Base-by-base conservation (phyloP, 2,797 vertebrate genomes). In the Spea hammondii region DNA sequence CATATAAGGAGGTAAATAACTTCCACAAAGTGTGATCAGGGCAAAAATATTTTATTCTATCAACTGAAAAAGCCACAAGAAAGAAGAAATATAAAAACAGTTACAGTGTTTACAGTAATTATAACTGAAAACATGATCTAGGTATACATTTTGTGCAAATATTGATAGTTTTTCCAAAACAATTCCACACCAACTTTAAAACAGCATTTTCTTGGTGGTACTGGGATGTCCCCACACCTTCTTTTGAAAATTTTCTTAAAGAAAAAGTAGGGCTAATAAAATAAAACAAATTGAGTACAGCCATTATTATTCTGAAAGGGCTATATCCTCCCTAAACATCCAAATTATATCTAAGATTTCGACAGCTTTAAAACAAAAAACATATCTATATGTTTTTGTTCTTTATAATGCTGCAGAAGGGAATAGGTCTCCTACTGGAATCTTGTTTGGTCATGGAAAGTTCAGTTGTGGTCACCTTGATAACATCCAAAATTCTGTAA, bases 31-130 rank as follows among this genome's bases (percentile, higher is more conserved):
- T 17, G 44, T 14, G 6, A n/a, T 32, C 53, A 32, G 53, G 59
- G 57, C 68, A 76, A 71, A 71, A 69, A 64, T 59, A 62, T 78
- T 83, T 81, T 77, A 81, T 84, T 79, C 57, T n/a, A 51, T 74
- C 75, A 82, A 82, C 8, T 66, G 80, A 67, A 57, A 32, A 83
- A 73, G 68, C 46, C 14, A 77, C 48, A 65, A 8, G 48, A 9
- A 69, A 5, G 11, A 60, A 0, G 17, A 54, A 51, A 71, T 46
- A 70, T 57, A 49, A 64, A 73, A 66, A 48, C 2, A 7, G 45
- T 14, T 14, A 8, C 62, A 54, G 10, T 54, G 44, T 57, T 65
- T 51, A 79, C 14, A 69, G 47, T 47, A 70, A 65, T 76, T 44
- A 76, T 49, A 71, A 55, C 9, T 57, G 53, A 79, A 68, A 79